Conservation (phyloP, 2,113 vertebrate genomes). For the Tenrec ecaudatus region DNA sequence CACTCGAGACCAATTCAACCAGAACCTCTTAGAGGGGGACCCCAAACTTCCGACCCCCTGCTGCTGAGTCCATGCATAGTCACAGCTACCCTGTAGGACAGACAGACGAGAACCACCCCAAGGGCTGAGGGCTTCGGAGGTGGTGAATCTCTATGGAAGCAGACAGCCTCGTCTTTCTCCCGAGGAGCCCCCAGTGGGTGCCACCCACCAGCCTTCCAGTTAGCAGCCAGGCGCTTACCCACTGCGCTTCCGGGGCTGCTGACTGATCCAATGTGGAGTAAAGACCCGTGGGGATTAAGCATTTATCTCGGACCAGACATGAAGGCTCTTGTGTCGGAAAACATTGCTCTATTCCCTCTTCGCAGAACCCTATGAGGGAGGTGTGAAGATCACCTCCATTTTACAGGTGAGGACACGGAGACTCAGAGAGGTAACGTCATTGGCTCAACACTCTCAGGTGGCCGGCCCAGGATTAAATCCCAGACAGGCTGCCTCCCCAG, state of each 20-base stretch:
- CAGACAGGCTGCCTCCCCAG: background rate
- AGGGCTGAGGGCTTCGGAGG: background rate
- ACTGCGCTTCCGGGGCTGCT: background rate
- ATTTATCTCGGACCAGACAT: too few species aligned
- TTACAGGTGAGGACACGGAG: background rate
- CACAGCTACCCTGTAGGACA: too few species aligned
- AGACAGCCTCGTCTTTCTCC: background rate
- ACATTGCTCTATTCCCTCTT: background rate
- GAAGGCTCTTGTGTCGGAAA: background rate
- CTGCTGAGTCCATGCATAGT: background rate
- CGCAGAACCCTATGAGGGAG: background rate
- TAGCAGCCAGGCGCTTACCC: background rate
- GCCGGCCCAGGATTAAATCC: background rate
- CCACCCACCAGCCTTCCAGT: background rate
- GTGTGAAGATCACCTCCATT: background rate
- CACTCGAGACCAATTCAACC: constrained; percentile 38
- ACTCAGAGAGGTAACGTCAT: background rate
- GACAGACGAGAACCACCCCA: background rate
- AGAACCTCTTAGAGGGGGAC: background rate
- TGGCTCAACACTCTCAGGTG: background rate
- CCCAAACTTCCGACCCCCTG: background rate
- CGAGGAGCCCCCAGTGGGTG: background rate
- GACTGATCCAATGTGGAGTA: too few species aligned
- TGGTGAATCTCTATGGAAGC: background rate
- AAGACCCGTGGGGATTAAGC: too few species aligned